Percentiles rank a stretch among this genome's conserved stretches.
Conservation (phyloP, 2,113 vertebrate species). For the Pipra filicauda region DNA sequence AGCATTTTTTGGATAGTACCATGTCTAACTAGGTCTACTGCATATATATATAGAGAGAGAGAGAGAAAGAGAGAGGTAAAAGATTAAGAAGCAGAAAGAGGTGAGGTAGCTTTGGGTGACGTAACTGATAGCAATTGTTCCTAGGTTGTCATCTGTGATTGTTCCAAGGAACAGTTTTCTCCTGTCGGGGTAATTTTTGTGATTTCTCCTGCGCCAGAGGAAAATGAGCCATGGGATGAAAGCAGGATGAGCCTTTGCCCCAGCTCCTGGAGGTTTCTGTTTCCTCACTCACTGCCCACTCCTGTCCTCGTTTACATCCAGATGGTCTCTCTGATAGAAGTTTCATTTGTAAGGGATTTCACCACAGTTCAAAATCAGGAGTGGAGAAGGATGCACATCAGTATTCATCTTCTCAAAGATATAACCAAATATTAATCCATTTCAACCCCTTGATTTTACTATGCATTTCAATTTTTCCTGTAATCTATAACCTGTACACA, state of each 20-base stretch:
- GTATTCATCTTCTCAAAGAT: conserved; percentile 1
- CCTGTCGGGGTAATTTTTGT: neutral
- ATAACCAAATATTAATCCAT: conserved; percentile 57
- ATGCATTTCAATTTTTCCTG: conserved; percentile 60
- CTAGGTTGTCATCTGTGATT: rapidly evolving
- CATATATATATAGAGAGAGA: neutral
- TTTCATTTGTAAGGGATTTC: neutral
- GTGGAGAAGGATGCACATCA: neutral
- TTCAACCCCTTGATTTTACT: conserved; percentile 50
- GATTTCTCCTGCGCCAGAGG: neutral
- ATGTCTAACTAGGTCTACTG: neutral
- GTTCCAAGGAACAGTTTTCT: neutral
- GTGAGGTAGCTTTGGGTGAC: neutral
- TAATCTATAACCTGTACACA: conserved; percentile 65
- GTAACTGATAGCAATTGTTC: neutral
- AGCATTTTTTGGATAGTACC: neutral
- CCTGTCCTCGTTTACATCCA: conserved; percentile 12
- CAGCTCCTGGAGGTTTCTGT: neutral
- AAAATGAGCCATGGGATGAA: neutral
- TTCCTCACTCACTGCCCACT: neutral
- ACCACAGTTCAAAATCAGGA: neutral
- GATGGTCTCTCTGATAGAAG: neutral
- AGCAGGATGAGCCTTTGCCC: conserved; percentile 18
- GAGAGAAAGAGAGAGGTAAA: neutral
- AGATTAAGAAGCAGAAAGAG: neutral